Evolutionary conservation across 2,888 invertebrate genomes (phyloP).

Genomic region (Macrophya alboannulata): DNA sequence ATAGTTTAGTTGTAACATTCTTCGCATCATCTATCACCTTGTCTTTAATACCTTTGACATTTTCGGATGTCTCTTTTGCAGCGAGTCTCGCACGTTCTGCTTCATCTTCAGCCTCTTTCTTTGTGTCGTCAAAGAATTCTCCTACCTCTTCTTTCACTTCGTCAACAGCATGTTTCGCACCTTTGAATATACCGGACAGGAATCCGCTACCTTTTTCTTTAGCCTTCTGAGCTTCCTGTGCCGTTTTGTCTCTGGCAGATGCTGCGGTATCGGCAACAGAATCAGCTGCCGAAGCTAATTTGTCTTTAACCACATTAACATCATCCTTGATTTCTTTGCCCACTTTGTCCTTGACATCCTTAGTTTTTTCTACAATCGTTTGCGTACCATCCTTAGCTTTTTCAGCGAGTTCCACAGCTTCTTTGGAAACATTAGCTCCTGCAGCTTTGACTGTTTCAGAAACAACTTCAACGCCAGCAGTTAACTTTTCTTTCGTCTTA

Average conservation of each 20-base stretch:
- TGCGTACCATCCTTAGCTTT: constrained; percentile 55
- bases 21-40: constrained; percentile 62
- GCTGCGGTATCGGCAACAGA: constrained; percentile 11
- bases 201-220: constrained; percentile 61
- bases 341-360: constrained; percentile 43
- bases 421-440: constrained; percentile 45
- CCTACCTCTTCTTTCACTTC: constrained; percentile 66
- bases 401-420: constrained; percentile 57
- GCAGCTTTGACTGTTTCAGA: constrained; percentile 49
- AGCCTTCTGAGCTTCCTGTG: constrained; percentile 63
- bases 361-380: constrained; percentile 46
- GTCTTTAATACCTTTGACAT: constrained; percentile 64
- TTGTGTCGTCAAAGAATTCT: constrained; percentile 66
- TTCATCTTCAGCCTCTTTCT: constrained; percentile 62
- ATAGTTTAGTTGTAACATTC: constrained; percentile 63
- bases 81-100: constrained; percentile 57
- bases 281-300: constrained; percentile 51
- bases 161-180: constrained; percentile 69
- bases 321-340: constrained; percentile 41
- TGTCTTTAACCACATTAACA: constrained; percentile 55
- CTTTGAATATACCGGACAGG: constrained; percentile 69
- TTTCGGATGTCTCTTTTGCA: constrained; percentile 65
- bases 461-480: constrained; percentile 52
- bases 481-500: constrained; percentile 58
- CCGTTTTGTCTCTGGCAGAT: constrained; percentile 58